A percentile compares a stretch with the other conserved stretches of the same genome.
Conservation (phyloP, 2,888 invertebrate species). For the Therioaphis trifolii region DNA sequence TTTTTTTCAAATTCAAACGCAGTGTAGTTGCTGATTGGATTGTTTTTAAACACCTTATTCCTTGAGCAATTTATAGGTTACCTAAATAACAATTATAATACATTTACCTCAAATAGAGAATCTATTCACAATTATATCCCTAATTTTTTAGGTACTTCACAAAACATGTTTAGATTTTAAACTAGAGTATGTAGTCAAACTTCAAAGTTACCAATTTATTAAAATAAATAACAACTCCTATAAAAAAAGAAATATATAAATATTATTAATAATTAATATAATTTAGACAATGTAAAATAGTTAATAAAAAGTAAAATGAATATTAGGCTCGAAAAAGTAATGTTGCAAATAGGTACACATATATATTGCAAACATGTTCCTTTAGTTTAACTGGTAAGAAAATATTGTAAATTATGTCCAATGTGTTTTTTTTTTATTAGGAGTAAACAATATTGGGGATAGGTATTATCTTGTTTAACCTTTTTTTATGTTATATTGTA, state of each 20-base stretch:
- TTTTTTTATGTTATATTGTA: constrained; percentile 57
- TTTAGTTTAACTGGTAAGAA: constrained; percentile 62
- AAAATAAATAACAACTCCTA: constrained; percentile 51
- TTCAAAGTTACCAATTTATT: constrained; percentile 59
- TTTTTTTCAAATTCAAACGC: constrained; percentile 1
- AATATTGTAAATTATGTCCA: constrained; percentile 60
- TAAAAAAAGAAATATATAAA: constrained; percentile 35
- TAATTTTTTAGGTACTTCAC: constrained; percentile 21
- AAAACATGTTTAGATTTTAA: constrained; percentile 44
- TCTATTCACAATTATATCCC: constrained; percentile 11
- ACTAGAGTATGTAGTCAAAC: constrained; percentile 53
- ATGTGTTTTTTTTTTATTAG: constrained; percentile 43
- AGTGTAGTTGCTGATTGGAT: background rate
- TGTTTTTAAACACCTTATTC: constrained; percentile 41
- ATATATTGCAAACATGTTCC: constrained; percentile 60
- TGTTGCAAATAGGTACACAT: constrained; percentile 48
- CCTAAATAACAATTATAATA: constrained; percentile 43
- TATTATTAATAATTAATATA: constrained; percentile 27
- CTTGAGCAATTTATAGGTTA: constrained; percentile 54
- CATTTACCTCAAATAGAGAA: constrained; percentile 45
- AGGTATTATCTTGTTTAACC: constrained; percentile 62
- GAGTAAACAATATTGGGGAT: constrained; percentile 55
- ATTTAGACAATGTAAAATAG: constrained; percentile 19
- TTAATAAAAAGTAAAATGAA: constrained; percentile 16
- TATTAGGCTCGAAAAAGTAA: constrained; percentile 44